These are phyloP conservation scores for Mythimna pallens DNA, from an alignment of 2,888 invertebrate genomes.

Conservation along the genomic window DNA sequence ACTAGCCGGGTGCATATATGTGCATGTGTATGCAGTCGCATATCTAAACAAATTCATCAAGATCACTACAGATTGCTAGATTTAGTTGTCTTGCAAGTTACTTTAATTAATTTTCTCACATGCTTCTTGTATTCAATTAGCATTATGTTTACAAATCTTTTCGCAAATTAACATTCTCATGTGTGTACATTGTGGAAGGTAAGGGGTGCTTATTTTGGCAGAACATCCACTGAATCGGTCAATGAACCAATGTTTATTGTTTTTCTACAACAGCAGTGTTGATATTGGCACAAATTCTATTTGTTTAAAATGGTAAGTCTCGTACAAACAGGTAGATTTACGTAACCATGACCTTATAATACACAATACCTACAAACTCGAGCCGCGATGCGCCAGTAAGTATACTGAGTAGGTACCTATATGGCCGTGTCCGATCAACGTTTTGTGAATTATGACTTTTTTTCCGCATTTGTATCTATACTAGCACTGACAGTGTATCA, in stretches of 20 bases:
- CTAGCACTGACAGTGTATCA: not conserved
- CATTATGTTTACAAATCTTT: conserved; percentile 59
- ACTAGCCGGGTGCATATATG: no score
- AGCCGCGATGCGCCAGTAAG: conserved; percentile 26
- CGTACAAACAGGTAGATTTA: conserved; percentile 81
- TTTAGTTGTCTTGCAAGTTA: not conserved
- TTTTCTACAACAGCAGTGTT: conserved; percentile 86
- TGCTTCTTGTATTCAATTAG: conserved; percentile 26
- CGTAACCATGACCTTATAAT: conserved; percentile 79
- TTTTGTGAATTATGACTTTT: not conserved
- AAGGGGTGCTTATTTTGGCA: conserved; percentile 88
- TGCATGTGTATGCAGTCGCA: not conserved
- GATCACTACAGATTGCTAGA: not conserved
- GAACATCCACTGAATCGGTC: conserved; percentile 80
- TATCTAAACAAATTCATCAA: not conserved
- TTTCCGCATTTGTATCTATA: not conserved
- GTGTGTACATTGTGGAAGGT: conserved; percentile 77
- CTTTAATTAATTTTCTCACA: conserved; percentile 26
- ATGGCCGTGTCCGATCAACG: conserved; percentile 12
- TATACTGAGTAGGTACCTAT: conserved; percentile 8
- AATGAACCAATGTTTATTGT: conserved; percentile 87
- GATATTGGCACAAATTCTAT: conserved; percentile 88
- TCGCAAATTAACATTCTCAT: conserved; percentile 63
- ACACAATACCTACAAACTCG: conserved; percentile 54
- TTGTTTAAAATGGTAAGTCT: conserved; percentile 87